A percentile compares a stretch with the other conserved stretches of the same genome.
Conservation (phyloP, 2,888 invertebrate genomes). For the Ametastegia equiseti region DNA sequence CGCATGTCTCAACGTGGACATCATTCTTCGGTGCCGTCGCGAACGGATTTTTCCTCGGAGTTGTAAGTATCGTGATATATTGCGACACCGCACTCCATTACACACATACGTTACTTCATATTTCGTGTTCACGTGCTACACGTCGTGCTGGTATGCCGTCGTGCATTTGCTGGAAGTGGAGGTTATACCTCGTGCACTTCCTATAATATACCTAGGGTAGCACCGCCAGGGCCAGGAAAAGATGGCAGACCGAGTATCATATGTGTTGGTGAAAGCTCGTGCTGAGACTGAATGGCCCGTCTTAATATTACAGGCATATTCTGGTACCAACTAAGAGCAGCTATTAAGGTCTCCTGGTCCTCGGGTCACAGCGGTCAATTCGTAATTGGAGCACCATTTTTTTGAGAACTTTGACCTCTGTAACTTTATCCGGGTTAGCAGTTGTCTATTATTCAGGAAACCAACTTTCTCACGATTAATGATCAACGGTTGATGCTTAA, state of each 20-base stretch:
- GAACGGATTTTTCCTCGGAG: slow-evolving; percentile 16
- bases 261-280: slow-evolving; percentile 36
- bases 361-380: not conserved
- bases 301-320: slow-evolving; percentile 34
- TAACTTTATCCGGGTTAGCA: not conserved
- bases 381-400: slow-evolving; percentile 38
- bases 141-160: slow-evolving; percentile 1
- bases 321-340: slow-evolving; percentile 16
- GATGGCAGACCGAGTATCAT: not conserved
- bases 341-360: slow-evolving; percentile 1
- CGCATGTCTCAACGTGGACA: slow-evolving; percentile 15
- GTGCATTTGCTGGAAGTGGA: slow-evolving; percentile 33
- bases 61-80: slow-evolving; percentile 34
- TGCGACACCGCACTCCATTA: slow-evolving; percentile 42
- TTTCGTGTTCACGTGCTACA: slow-evolving; percentile 40
- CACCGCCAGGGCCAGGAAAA: not conserved
- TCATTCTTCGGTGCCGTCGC: slow-evolving; percentile 33
- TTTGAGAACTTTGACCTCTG: not conserved
- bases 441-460: not conserved
- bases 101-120: slow-evolving; percentile 38
- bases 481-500: not conserved
- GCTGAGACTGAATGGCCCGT: slow-evolving; percentile 33
- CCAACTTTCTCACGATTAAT: not conserved
- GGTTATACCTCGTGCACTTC: slow-evolving; percentile 12
- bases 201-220: slow-evolving; percentile 28